A percentile compares a stretch with the other conserved stretches of the same genome.
These are phyloP conservation scores for Calidris pygmaea DNA, from an alignment of 2,113 vertebrate genomes.

Conservation along the genomic window DNA sequence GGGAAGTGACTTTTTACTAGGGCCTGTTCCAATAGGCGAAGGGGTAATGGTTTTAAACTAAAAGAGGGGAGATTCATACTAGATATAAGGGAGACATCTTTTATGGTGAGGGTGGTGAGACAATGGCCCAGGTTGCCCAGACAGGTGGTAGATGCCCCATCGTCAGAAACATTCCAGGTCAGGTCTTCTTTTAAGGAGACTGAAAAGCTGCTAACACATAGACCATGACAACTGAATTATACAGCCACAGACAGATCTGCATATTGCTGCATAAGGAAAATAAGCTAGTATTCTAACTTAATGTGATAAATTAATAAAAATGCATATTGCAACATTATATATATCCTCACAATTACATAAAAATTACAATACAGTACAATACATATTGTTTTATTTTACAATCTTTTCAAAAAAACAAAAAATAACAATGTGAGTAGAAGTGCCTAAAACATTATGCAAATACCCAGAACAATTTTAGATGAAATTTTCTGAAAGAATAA, in stretches of 20 bases:
- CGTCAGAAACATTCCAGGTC: no score
- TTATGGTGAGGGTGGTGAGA: rapidly evolving
- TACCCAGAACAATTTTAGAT: neutral
- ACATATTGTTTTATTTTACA: neutral
- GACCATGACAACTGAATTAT: neutral
- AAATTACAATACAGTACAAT: neutral
- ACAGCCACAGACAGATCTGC: neutral
- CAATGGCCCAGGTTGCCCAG: rapidly evolving
- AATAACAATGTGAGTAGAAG: neutral
- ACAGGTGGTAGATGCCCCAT: rapidly evolving
- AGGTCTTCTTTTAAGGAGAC: neutral
- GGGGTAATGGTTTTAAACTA: neutral
- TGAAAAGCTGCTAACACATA: neutral
- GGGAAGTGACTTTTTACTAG: neutral
- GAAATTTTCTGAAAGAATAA: neutral
- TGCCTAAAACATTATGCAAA: neutral
- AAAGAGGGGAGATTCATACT: neutral
- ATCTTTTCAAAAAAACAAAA: neutral
- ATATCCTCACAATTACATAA: neutral
- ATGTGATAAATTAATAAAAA: neutral
- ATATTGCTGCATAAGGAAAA: neutral
- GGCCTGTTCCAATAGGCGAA: neutral
- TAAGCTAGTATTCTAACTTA: neutral
- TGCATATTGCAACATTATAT: neutral
- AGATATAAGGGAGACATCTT: neutral